Base-by-base conservation (phyloP, 2,797 vertebrate species). In the Eidolon dupreanum region DNA sequence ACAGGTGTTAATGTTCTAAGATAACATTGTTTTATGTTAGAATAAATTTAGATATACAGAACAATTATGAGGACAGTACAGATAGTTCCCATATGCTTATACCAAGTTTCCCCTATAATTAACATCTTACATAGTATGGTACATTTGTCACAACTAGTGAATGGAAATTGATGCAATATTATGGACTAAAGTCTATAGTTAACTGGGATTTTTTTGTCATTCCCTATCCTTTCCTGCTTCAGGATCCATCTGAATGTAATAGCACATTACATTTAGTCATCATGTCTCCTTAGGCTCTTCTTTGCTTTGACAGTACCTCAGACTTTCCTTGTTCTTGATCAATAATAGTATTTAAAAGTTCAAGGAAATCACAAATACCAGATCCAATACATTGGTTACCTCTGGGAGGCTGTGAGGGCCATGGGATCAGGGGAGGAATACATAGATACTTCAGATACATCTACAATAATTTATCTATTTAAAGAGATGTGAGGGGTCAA, bases 11-110 rank as follows among this genome's bases (percentile, higher is more conserved):
- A 51, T 73, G 9, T 91, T 49, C 55, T 36, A 66, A 82, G 70
- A 26, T 36, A 38, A 61, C 33, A 8, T 31, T 95, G 33, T 33
- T 81, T 82, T 51, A 87, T 68, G 55, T 83, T 73, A 70, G 28
- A 89, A 92, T 74, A 88, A 16, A 75, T 65, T 91, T 41, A 78
- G 31, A 53, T 26, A 53, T 93, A 66, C 6, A 68, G 41, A 95
- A 77, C 70, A 85, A 36, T 74, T 57, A 26, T 33, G 53, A 51
- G 55, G 41, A 77, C 4, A 65, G 12, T 85, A 53, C 5, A 92
- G 12, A 28, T 26, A 66, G 59, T 77, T 89, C n/a, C 46, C 36
- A 55, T 51, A 16, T 20, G 63, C 13, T 5, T 28, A 53, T 20
- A 24, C 8, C 55, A 11, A 31, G 38, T 57, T 78, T 57, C 26